Evolutionary conservation across 2,888 invertebrate species (phyloP).

Genomic region (Pyrocoelia pectoralis): DNA sequence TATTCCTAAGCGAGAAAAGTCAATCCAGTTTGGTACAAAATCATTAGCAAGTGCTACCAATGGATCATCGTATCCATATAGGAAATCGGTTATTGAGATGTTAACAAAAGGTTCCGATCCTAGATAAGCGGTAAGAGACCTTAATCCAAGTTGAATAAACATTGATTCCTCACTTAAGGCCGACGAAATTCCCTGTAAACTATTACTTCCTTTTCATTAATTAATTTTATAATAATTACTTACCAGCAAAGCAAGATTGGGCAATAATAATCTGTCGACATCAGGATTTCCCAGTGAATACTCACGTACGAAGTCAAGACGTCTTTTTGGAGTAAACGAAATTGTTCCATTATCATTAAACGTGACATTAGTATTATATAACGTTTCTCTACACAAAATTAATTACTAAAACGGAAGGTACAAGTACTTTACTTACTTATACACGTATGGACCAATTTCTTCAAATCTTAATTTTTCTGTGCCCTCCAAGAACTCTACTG

Average conservation of each 20-base stretch:
- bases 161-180: slow-evolving; percentile 63
- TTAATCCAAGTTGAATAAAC: slow-evolving; percentile 68
- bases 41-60: slow-evolving; percentile 74
- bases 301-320: slow-evolving; percentile 68
- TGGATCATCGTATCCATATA: slow-evolving; percentile 85
- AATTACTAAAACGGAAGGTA: slow-evolving; percentile 8
- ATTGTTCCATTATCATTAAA: slow-evolving; percentile 73
- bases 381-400: slow-evolving; percentile 66
- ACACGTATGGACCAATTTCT: slow-evolving; percentile 84
- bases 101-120: slow-evolving; percentile 70
- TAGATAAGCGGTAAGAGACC: slow-evolving; percentile 65
- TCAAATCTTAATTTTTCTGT: slow-evolving; percentile 71
- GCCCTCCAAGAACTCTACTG: slow-evolving; percentile 71
- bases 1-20: slow-evolving; percentile 82
- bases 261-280: slow-evolving; percentile 67
- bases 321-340: slow-evolving; percentile 68
- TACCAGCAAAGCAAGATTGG: slow-evolving; percentile 78
- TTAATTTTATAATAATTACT: too few species aligned
- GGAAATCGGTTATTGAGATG: slow-evolving; percentile 71
- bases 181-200: slow-evolving; percentile 66
- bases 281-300: slow-evolving; percentile 72
- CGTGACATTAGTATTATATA: slow-evolving; percentile 72
- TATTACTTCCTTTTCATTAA: background rate
- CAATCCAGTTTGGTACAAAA: slow-evolving; percentile 78
- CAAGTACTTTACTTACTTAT: slow-evolving; percentile 68